Evolutionary conservation across 2,113 vertebrate genomes (phyloP).

Genomic region (Leptobrachium leishanense): DNA sequence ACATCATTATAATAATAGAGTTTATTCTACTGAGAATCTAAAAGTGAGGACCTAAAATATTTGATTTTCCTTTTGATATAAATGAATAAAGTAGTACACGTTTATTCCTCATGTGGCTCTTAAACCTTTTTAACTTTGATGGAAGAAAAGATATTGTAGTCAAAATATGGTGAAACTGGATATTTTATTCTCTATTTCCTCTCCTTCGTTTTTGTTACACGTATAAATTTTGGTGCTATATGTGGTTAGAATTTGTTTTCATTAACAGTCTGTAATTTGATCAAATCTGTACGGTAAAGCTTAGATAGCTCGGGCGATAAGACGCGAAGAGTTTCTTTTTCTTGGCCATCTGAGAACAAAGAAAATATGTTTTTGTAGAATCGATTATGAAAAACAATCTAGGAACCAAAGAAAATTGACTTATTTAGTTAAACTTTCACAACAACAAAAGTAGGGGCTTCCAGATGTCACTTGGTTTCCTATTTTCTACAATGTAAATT

Average conservation of each 20-base stretch:
- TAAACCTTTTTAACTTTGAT: conserved; percentile 2
- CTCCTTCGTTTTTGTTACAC: neutral
- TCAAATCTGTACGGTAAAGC: conserved; percentile 8
- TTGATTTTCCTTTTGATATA: neutral
- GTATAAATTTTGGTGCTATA: neutral
- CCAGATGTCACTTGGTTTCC: neutral
- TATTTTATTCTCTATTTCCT: conserved; percentile 9
- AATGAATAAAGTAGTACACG: neutral
- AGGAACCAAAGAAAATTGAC: conserved; percentile 8
- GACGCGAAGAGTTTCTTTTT: conserved; percentile 8
- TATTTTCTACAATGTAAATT: neutral
- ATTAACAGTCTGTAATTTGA: conserved; percentile 32
- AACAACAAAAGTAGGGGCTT: conserved; percentile 8
- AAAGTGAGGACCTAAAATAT: neutral
- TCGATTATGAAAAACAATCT: neutral
- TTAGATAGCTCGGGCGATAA: conserved; percentile 17
- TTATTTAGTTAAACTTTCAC: neutral
- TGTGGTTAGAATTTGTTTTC: conserved; percentile 32
- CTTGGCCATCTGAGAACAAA: conserved; percentile 1
- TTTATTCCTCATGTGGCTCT: neutral
- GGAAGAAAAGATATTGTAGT: conserved; percentile 15
- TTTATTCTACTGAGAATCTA: neutral
- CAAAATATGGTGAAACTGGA: conserved; percentile 26
- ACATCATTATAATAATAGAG: neutral
- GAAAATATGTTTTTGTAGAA: conserved; percentile 16